Percentiles rank a stretch among this genome's conserved stretches.
These are phyloP conservation scores for Scaptomyza parva DNA, from an alignment of 2,888 invertebrate species.

Conservation along the genomic window DNA sequence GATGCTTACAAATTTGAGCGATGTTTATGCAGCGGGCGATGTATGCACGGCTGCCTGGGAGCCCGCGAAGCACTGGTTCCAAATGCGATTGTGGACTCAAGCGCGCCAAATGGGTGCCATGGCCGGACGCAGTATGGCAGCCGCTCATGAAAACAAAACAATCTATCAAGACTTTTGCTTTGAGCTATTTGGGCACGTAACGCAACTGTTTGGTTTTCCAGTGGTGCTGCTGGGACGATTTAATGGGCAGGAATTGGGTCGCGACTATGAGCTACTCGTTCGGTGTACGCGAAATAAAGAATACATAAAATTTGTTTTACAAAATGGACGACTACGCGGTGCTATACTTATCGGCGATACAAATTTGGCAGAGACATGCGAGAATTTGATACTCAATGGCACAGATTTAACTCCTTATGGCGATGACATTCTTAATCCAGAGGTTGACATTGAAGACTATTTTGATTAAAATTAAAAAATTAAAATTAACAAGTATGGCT, in stretches of 20 bases:
- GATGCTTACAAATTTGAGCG: slow-evolving; percentile 91
- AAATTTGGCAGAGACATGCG: slow-evolving; percentile 98
- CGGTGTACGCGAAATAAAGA: slow-evolving; percentile 92
- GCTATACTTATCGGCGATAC: slow-evolving; percentile 98
- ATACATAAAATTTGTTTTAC: slow-evolving; percentile 94
- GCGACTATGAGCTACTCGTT: slow-evolving; percentile 92
- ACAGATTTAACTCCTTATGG: slow-evolving; percentile 94
- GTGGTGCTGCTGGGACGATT: slow-evolving; percentile 96
- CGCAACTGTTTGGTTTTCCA: slow-evolving; percentile 96
- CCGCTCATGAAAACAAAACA: slow-evolving; percentile 86
- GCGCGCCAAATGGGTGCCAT: slow-evolving; percentile 98
- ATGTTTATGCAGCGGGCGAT: slow-evolving; percentile 98
- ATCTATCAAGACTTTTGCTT: slow-evolving; percentile 97
- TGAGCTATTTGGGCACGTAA: slow-evolving; percentile 98
- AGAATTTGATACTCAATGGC: slow-evolving; percentile 98
- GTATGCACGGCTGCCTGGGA: slow-evolving; percentile 94
- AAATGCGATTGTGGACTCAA: slow-evolving; percentile 99
- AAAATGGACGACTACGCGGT: slow-evolving; percentile 94
- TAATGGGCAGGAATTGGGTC: slow-evolving; percentile 95
- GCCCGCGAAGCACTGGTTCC: slow-evolving; percentile 93
- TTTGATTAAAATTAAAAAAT: slow-evolving; percentile 91
- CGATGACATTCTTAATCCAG: slow-evolving; percentile 96
- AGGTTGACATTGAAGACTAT: slow-evolving; percentile 99
- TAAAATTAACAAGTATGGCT: too few species aligned
- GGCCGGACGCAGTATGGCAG: slow-evolving; percentile 95